Evolutionary conservation across 2,888 invertebrate genomes (phyloP).

Genomic region (Allophyes oxyacanthae): DNA sequence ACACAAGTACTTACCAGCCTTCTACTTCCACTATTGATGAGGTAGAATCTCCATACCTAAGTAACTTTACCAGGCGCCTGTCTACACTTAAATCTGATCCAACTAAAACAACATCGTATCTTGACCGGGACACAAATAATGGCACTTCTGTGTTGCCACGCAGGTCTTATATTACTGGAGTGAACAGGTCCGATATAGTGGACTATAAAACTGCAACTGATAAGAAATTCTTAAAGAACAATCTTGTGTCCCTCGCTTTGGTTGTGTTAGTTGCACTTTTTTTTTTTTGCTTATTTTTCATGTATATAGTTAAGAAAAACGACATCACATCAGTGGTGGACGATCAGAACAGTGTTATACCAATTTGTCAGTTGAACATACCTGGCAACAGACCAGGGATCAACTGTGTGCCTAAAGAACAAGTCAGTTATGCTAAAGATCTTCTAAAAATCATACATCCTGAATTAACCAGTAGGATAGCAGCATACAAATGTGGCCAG

Average conservation of each 20-base stretch:
- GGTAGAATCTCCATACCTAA: conserved; percentile 92
- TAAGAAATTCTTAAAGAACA: conserved; percentile 88
- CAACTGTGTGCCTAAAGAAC: conserved; percentile 91
- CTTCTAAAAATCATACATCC: conserved; percentile 91
- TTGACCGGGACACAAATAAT: conserved; percentile 80
- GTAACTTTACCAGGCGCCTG: conserved; percentile 91
- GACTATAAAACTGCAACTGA: conserved; percentile 83
- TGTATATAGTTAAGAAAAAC: conserved; percentile 91
- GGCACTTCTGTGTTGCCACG: conserved; percentile 77
- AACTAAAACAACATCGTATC: conserved; percentile 66
- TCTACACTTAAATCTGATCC: conserved; percentile 83
- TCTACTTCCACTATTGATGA: conserved; percentile 82
- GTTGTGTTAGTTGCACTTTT: conserved; percentile 90
- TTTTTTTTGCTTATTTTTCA: conserved; percentile 91
- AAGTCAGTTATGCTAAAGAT: conserved; percentile 90
- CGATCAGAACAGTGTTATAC: conserved; percentile 89
- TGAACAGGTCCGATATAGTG: conserved; percentile 74
- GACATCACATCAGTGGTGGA: conserved; percentile 88
- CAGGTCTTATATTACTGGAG: conserved; percentile 79
- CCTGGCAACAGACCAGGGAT: conserved; percentile 88
- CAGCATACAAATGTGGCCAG: conserved; percentile 89
- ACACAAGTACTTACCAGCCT: conserved; percentile 75
- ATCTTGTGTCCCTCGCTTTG: conserved; percentile 91
- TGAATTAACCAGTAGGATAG: conserved; percentile 89
- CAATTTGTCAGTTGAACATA: conserved; percentile 88